Evolutionary conservation across 2,113 vertebrate genomes (phyloP), one percentile per base, ranked within the genome.

Genomic region (Ctenodactylus gundi): DNA sequence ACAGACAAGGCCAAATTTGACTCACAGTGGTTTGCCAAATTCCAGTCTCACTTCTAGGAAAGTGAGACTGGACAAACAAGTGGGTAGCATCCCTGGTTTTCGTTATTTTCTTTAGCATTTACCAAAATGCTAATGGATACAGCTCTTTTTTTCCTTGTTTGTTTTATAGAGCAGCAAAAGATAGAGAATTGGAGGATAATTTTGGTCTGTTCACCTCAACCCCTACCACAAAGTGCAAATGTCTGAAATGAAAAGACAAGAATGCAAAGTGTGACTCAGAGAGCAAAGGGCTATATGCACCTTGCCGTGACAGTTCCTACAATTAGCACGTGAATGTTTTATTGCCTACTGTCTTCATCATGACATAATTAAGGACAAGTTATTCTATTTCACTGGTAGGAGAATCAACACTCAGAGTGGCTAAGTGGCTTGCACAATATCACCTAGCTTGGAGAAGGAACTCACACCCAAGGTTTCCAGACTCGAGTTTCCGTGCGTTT

Each of bases 201-300:
- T 88, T 87, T 11, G 34, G 11, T 44, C 34, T 21, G 51, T 11
- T 36, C 20, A 39, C 20, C n/a, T 62, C 49, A 21, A 84, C 12
- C 11, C 25, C 34, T 34, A 70, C 2, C 18, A 4, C 76, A 7
- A 46, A 44, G 7, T 13, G 25, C 3, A 23, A 8, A 70, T 29
- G 23, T 21, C 11, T 41, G 6, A 25, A 81, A 58, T 21, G 36
- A 57, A 9, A 76, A 78, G 14, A 36, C 6, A 36, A 64, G 39
- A 90, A 49, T 18, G 12, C 0, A 58, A 91, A 90, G 20, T 46
- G 31, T 18, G 49, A 20, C 27, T 31, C 53, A 14, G 9, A 41
- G 0, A 39, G 29, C 3, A 23, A 44, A 58, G 7, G 21, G 17
- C 8, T 3, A 46, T 10, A 18, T 18, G 7, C 4, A 4, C 57